Base-by-base conservation (phyloP, 2,888 invertebrate genomes). In the Gandaritis pyraliata region DNA sequence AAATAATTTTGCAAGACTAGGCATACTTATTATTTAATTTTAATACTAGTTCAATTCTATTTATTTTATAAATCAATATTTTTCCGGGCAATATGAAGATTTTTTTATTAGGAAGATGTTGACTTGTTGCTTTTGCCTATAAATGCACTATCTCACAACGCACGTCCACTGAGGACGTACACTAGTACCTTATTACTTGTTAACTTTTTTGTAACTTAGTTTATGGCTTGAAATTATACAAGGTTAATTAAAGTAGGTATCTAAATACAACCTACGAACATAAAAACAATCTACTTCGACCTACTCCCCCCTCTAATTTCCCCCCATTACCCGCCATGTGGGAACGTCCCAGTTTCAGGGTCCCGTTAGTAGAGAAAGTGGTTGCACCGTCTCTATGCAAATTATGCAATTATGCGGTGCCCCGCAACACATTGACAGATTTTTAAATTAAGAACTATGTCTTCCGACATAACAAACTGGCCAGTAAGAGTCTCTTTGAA, bases 321-420 rank as follows among this genome's bases (percentile, higher is more conserved):
- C 58, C 33, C 52, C 66, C 57, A 58, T 52, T 55, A 63, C 46
- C 57, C 61, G 61, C 61, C 61, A 61, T 55, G 66, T 66, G 69
- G 68, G 66, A 66, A 72, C 73, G 70, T 69, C 88, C 90, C 83
- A 89, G 82, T 79, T 90, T 53, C 66, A 68, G 75, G 68, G 81
- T 88, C 87, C 90, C 90, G 90, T 88, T 90, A 87, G 74, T 61
- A 81, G 90, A 83, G 90, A 90, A 90, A 90, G 90, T 90, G 88
- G 72, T 66, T 86, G 88, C 85, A 86, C 78, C 70, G 82, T 78
- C 48, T 62, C 87, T 90, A 90, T 89, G 90, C 86, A 89, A 90
- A 90, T 90, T 89, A 88, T 87, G 87, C 89, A 90, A 90, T 89
- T 90, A 86, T 73, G 72, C 69, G 66, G 68, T 71, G 69, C 68